Evolutionary conservation across 2,113 vertebrate species (phyloP).

Genomic region (Lycocorax pyrrhopterus): DNA sequence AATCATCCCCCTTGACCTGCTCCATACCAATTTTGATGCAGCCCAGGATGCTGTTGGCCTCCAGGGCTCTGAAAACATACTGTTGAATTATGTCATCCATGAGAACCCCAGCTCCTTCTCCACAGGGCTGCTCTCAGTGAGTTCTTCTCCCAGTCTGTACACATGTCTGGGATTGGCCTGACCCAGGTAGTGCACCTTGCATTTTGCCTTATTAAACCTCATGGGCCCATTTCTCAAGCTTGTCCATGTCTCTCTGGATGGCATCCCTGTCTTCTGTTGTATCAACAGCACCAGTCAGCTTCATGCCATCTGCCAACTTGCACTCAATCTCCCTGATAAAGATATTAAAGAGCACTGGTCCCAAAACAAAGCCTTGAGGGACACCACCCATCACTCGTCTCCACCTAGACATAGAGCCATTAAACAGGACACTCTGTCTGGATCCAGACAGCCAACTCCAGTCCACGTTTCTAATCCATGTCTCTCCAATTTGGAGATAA

Average conservation of each 20-base stretch:
- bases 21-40: background rate
- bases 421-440: rapidly evolving
- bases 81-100: background rate
- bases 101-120: background rate
- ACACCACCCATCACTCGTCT: background rate
- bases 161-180: rapidly evolving
- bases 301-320: background rate
- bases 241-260: background rate
- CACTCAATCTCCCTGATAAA: background rate
- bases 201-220: background rate
- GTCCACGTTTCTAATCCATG: background rate
- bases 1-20: background rate
- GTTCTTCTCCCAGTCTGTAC: background rate
- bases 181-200: background rate
- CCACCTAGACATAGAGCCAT: background rate
- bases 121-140: background rate
- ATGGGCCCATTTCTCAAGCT: background rate
- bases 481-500: background rate
- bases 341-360: background rate
- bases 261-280: background rate
- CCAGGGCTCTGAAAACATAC: too few relatives aligned
- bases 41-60: background rate
- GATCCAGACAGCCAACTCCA: background rate
- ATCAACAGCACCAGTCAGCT: background rate
- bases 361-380: background rate